phyloP scores from a whole-genome alignment of 2,888 invertebrate species.

The Conus canariensis region DNA sequence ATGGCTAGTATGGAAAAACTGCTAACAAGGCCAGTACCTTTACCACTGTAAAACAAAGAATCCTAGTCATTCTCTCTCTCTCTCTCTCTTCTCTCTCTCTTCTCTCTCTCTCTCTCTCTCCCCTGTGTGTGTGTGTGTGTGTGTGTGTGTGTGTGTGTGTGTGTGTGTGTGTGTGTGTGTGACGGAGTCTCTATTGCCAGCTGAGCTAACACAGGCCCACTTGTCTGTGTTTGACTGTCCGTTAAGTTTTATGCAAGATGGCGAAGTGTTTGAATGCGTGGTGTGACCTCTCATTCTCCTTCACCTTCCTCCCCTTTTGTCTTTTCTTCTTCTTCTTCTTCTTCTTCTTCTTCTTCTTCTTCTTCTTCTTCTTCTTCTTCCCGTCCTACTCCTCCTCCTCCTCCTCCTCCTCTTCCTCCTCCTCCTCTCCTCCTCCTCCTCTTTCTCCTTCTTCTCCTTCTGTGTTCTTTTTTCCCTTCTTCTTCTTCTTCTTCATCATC shows the following conservation, averaged over 20 bases:
- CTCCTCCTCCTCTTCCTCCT: not conserved
- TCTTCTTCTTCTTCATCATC: not conserved
- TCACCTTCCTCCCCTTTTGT: not conserved
- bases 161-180: not conserved
- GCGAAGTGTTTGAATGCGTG: too few species aligned
- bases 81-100: too few species aligned
- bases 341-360: not conserved
- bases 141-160: conserved; percentile 6
- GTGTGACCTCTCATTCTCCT: too few species aligned
- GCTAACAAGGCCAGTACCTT: too few species aligned
- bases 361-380: not conserved
- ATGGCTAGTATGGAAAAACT: too few species aligned
- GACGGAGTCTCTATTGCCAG: not conserved
- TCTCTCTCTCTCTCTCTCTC: not conserved
- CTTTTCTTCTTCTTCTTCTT: not conserved
- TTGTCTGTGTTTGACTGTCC: too few species aligned
- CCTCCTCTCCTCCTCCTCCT: not conserved
- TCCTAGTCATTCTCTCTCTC: too few species aligned
- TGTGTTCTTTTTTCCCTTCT: not conserved
- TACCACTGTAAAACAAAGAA: too few species aligned
- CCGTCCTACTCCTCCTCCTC: not conserved
- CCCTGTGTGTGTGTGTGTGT: not conserved
- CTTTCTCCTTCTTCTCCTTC: not conserved
- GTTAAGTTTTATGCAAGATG: too few species aligned
- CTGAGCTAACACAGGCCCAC: too few species aligned